Conservation (phyloP, 2,888 invertebrate species). For the Eristalis arbustorum region DNA sequence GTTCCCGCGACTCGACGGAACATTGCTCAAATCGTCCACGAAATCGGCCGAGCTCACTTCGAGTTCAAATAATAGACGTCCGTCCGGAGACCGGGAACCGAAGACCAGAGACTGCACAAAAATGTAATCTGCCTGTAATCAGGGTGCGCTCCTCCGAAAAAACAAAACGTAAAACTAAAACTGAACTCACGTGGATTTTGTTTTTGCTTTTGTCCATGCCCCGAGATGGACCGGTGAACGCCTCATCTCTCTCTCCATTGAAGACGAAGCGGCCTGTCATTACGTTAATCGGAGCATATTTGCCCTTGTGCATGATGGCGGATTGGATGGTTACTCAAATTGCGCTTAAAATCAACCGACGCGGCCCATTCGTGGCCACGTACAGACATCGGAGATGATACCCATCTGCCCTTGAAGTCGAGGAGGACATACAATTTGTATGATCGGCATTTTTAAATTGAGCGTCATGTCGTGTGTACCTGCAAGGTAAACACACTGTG, state of each 20-base stretch:
- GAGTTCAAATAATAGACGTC: slow-evolving; percentile 53
- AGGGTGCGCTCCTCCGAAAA: slow-evolving; percentile 38
- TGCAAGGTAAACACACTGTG: slow-evolving; percentile 51
- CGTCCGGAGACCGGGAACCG: not conserved
- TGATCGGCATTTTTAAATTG: slow-evolving; percentile 34
- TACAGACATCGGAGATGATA: slow-evolving; percentile 4
- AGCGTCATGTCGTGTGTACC: slow-evolving; percentile 55
- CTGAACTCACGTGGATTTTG: not conserved
- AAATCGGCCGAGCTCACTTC: slow-evolving; percentile 48
- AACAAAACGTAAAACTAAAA: not conserved
- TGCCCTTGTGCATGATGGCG: slow-evolving; percentile 73
- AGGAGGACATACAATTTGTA: slow-evolving; percentile 40
- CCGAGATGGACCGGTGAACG: slow-evolving; percentile 51
- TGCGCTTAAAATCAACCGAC: slow-evolving; percentile 13
- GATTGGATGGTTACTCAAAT: slow-evolving; percentile 48
- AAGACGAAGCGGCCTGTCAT: slow-evolving; percentile 75
- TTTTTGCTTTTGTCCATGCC: slow-evolving; percentile 24
- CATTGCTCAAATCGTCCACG: slow-evolving; percentile 48
- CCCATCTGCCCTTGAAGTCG: slow-evolving; percentile 53
- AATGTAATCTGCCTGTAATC: slow-evolving; percentile 65
- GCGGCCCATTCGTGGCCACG: not conserved
- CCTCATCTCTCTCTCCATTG: slow-evolving; percentile 36
- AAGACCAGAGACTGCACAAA: slow-evolving; percentile 17
- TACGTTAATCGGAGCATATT: slow-evolving; percentile 77
- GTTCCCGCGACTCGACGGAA: slow-evolving; percentile 52